Percentiles rank a stretch among this genome's conserved stretches.
Evolutionary conservation across 2,888 invertebrate species (phyloP).

Genomic region (Macroteleia sp.): DNA sequence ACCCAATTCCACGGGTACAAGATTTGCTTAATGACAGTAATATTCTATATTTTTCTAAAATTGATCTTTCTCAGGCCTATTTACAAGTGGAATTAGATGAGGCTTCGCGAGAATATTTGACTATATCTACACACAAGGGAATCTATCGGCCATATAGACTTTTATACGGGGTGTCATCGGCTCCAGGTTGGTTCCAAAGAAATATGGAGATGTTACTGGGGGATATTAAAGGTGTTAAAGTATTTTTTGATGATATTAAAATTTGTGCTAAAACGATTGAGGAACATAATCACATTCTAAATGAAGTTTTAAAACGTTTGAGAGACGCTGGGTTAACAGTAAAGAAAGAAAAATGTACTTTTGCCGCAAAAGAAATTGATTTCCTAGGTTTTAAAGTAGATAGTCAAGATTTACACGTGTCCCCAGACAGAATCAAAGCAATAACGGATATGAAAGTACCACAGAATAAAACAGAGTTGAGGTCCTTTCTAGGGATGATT

Average conservation of each 20-base stretch:
- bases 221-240: conserved; percentile 49
- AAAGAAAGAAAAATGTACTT: conserved; percentile 71
- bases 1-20: too few relatives aligned
- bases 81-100: background rate
- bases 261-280: conserved; percentile 66
- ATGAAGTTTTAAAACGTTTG: conserved; percentile 68
- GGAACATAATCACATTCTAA: conserved; percentile 68
- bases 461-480: conserved; percentile 1
- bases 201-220: conserved; percentile 51
- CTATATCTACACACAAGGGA: background rate
- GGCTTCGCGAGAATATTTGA: background rate
- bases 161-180: conserved; percentile 15
- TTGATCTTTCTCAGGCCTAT: background rate
- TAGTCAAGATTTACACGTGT: conserved; percentile 41
- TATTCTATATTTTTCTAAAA: background rate
- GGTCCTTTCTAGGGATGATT: conserved; percentile 31
- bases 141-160: background rate
- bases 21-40: conserved; percentile 32
- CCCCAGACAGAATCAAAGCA: conserved; percentile 42
- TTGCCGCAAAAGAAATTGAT: conserved; percentile 50
- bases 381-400: conserved; percentile 73
- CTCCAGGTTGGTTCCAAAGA: conserved; percentile 50
- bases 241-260: conserved; percentile 73
- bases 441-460: conserved; percentile 19
- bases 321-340: conserved; percentile 69